Evolutionary conservation across 2,888 invertebrate genomes (phyloP).

Genomic region (Agrochola lychnidis): DNA sequence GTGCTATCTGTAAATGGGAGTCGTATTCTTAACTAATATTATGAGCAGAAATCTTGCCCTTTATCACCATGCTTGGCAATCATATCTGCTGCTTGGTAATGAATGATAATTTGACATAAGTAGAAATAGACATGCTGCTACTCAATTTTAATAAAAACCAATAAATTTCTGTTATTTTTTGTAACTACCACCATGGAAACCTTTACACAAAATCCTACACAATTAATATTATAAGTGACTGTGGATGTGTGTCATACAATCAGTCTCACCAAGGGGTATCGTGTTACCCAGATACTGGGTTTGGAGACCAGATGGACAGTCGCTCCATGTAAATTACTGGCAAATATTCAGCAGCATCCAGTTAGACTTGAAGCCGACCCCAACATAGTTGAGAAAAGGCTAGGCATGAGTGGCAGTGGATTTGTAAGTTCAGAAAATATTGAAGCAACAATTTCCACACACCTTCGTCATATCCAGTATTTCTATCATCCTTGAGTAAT

Average conservation of each 20-base stretch:
- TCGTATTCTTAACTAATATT: not conserved
- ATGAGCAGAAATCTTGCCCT: not conserved
- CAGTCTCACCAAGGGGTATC: too few species aligned
- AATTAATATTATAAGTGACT: not conserved
- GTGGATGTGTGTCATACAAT: not conserved
- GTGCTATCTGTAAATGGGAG: not conserved
- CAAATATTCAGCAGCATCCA: too few species aligned
- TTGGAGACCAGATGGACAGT: too few species aligned
- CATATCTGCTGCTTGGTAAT: too few species aligned
- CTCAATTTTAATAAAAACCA: not conserved
- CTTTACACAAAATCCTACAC: not conserved
- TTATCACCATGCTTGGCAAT: not conserved
- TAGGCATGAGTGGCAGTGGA: not conserved
- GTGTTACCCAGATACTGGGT: too few species aligned
- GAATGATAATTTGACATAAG: not conserved
- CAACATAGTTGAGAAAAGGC: not conserved
- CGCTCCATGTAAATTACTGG: too few species aligned
- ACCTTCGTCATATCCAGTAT: slow-evolving; percentile 30
- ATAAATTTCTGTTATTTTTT: not conserved
- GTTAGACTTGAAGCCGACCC: not conserved
- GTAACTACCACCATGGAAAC: not conserved
- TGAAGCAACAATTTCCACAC: not conserved
- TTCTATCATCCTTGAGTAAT: slow-evolving; percentile 33
- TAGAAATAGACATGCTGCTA: not conserved
- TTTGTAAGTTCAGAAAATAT: not conserved